phyloP scores from a whole-genome alignment of 2,797 vertebrate genomes.

The Lagocephalus sceleratus region DNA sequence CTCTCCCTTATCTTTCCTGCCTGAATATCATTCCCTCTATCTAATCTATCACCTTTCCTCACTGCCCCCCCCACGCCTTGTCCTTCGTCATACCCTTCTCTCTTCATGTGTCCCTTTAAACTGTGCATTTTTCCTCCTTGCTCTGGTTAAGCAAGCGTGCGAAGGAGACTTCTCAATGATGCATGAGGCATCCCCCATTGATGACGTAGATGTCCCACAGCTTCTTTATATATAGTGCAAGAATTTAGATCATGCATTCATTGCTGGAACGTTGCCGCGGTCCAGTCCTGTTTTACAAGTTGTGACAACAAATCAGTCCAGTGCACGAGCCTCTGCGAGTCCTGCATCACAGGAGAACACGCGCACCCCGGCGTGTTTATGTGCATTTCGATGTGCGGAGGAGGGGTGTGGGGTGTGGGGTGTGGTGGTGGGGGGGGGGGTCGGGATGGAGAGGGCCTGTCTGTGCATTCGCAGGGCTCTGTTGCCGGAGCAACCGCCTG shows the following conservation, averaged over 20 bases:
- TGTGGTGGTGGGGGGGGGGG: too few species aligned
- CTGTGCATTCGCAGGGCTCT: conserved; percentile 46
- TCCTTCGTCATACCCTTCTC: conserved; percentile 17
- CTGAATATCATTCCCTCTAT: conserved; percentile 16
- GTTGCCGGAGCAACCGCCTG: conserved; percentile 69
- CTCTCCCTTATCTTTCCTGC: conserved; percentile 17
- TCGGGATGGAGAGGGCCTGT: conserved; percentile 32
- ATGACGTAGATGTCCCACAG: conserved; percentile 53
- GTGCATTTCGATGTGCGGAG: conserved; percentile 56
- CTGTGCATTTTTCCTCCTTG: conserved; percentile 32
- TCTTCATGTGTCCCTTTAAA: conserved; percentile 22
- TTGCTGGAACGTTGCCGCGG: conserved; percentile 25
- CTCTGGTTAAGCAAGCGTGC: conserved; percentile 32
- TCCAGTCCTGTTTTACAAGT: conserved; percentile 27
- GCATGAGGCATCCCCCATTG: conserved; percentile 45
- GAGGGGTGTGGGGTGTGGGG: too few species aligned
- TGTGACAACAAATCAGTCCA: conserved; percentile 42
- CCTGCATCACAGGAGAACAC: conserved; percentile 7
- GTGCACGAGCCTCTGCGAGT: conserved; percentile 8
- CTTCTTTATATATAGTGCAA: conserved; percentile 57
- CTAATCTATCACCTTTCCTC: conserved; percentile 24
- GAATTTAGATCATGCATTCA: conserved; percentile 35
- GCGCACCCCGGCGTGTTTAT: conserved; percentile 15
- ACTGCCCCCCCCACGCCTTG: conserved; percentile 14
- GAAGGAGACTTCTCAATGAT: conserved; percentile 53